A percentile compares a stretch with the other conserved stretches of the same genome.
Evolutionary conservation across 2,113 vertebrate species (phyloP).

Genomic region (Tyrannus savana): DNA sequence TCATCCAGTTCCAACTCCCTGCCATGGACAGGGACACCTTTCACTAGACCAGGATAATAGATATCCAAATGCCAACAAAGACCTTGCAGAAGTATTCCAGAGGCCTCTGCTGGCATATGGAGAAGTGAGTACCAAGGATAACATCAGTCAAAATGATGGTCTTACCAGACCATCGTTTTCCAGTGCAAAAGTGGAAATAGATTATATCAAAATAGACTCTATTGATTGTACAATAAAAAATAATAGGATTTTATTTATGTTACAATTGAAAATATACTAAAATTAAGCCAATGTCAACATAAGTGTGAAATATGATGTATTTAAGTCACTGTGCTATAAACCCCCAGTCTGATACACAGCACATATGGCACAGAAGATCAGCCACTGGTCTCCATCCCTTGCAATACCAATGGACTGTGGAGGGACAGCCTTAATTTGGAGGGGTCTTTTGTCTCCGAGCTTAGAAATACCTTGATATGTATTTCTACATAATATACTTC

Average conservation of each 20-base stretch:
- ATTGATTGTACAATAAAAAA: background rate
- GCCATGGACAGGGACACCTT: background rate
- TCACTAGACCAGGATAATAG: background rate
- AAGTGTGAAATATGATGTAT: background rate
- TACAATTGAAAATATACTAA: background rate
- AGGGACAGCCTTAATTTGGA: background rate
- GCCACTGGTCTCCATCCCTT: background rate
- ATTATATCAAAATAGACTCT: background rate
- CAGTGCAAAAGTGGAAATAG: background rate
- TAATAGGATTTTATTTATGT: background rate
- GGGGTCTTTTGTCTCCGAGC: background rate
- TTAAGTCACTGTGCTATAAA: background rate
- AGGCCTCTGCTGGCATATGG: background rate
- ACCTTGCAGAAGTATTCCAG: background rate
- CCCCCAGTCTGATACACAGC: fast-evolving
- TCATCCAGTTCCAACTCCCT: background rate
- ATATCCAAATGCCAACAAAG: background rate
- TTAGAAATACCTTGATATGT: background rate
- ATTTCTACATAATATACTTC: background rate
- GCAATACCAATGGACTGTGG: background rate
- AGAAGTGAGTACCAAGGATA: background rate
- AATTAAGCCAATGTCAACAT: background rate
- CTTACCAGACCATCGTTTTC: background rate
- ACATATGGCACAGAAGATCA: background rate
- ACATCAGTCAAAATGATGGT: background rate